Percentiles rank a stretch among this genome's conserved stretches.
Conservation (phyloP, 2,888 invertebrate genomes). For the Caradrina kadenii region DNA sequence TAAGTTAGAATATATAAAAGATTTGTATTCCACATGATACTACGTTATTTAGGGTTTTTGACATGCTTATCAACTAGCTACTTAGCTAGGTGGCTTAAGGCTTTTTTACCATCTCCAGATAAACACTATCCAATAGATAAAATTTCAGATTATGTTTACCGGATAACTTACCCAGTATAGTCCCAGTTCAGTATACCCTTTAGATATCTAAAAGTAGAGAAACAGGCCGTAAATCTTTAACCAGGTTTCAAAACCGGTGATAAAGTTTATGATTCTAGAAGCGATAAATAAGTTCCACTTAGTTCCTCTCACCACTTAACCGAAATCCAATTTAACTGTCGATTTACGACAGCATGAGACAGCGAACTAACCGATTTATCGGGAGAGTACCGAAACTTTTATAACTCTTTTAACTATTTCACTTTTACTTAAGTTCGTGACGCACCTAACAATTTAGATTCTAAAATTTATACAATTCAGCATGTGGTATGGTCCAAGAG, state of each 20-base stretch:
- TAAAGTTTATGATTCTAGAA: conserved; percentile 11
- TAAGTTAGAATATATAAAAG: no score
- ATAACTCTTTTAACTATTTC: conserved; percentile 61
- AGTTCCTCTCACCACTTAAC: conserved; percentile 28
- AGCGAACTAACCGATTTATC: conserved; percentile 62
- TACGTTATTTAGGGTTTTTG: no score
- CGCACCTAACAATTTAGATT: conserved; percentile 39
- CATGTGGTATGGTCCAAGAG: no score
- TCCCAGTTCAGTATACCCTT: no score
- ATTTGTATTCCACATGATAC: no score
- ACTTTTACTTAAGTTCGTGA: conserved; percentile 37
- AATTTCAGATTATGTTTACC: no score
- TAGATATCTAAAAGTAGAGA: not conserved
- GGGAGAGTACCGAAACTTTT: conserved; percentile 60
- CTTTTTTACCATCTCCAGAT: no score
- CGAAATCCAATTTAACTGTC: conserved; percentile 41
- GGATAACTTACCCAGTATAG: not conserved
- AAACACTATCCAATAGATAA: no score
- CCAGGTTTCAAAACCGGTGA: not conserved
- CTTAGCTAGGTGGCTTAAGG: no score
- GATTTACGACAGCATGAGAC: conserved; percentile 35
- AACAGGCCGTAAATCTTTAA: not conserved
- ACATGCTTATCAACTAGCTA: no score
- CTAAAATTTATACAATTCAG: conserved; percentile 4
- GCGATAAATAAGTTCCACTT: conserved; percentile 35